Base-by-base conservation (phyloP, 2,888 invertebrate species). In the Dexiosoma caninum region DNA sequence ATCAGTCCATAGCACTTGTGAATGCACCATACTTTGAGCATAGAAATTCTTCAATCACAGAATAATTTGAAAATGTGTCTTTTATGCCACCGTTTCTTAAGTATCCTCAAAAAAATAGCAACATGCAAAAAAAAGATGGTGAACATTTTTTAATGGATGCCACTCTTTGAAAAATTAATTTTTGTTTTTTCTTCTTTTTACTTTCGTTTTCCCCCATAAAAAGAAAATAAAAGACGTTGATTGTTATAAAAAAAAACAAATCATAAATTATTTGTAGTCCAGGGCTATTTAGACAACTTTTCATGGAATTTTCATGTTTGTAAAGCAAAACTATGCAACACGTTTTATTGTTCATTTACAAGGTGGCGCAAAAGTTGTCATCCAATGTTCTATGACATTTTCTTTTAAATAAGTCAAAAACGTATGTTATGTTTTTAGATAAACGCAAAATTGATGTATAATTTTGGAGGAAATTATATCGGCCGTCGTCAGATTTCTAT, bases 101-200 rank as follows among this genome's bases (percentile, higher is more conserved):
- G 23, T 27, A 40, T 53, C n/a, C 53, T 60, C 35, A 55, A 55
- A 46, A n/a, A n/a, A 72, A 69, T 46, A 62, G 64, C 55, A 74
- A 62, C 51, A 69, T 60, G 74, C 67, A 57, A 78, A 78, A 69
- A 60, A 59, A 66, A 75, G 75, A 62, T 83, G 71, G 67, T 81
- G 74, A 80, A 80, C 70, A 83, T 82, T 76, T 82, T 83, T 81
- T 82, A 82, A 82, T 82, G 83, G 83, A 80, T 62, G 82, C 76
- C 81, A 83, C 83, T 82, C 78, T 83, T 78, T 78, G 78, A 82
- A 80, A 81, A 83, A 83, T 82, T 83, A 83, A 82, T 83, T 83
- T 83, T 81, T 77, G 57, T 80, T 81, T 82, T 82, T 81, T 74
- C 44, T 37, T 59, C 9, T 46, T 69, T 21, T 1, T 21, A 9